Percentiles rank a stretch among this genome's conserved stretches.
These are phyloP conservation scores for Nestor notabilis DNA, from an alignment of 2,113 vertebrate genomes.

Conservation along the genomic window DNA sequence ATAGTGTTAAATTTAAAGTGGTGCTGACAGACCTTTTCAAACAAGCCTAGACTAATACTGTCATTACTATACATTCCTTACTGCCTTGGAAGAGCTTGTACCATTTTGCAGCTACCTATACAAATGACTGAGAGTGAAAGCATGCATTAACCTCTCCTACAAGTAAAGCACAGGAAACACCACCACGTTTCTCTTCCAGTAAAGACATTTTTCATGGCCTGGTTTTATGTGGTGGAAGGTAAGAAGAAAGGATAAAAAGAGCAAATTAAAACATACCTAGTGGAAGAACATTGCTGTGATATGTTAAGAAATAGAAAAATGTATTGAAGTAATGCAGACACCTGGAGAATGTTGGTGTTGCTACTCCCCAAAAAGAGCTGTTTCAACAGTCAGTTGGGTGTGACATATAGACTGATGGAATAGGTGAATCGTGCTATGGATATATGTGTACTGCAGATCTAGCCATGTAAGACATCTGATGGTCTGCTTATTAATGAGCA, in stretches of 20 bases:
- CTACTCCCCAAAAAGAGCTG: neutral
- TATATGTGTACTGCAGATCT: neutral
- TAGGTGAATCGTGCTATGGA: neutral
- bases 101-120: neutral
- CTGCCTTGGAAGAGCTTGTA: neutral
- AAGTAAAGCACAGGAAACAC: neutral
- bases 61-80: neutral
- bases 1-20: neutral
- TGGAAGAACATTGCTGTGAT: neutral
- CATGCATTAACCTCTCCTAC: neutral
- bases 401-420: neutral
- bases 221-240: neutral
- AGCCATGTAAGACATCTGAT: neutral
- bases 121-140: neutral
- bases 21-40: neutral
- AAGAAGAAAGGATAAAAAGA: neutral
- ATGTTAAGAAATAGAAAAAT: neutral
- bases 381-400: neutral
- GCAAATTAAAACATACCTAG: neutral
- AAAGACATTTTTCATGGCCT: neutral
- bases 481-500: neutral
- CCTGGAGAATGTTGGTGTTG: neutral
- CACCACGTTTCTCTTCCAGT: neutral
- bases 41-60: neutral
- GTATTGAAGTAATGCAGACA: neutral